Evolutionary conservation across 2,797 vertebrate species (phyloP), one percentile per base, ranked within the genome.

Genomic region (Pogonophryne albipinna): DNA sequence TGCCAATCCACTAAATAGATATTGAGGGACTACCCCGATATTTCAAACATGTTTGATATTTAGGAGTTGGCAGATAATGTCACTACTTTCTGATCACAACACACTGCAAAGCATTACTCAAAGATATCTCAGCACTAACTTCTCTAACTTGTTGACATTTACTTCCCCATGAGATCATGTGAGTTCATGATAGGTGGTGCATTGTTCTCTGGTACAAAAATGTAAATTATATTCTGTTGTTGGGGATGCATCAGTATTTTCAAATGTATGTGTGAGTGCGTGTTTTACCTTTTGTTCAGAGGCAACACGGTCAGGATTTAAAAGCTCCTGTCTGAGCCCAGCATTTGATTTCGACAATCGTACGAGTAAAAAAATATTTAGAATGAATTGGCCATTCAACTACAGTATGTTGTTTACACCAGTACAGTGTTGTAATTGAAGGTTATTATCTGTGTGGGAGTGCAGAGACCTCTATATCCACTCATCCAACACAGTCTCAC

Each of bases 401-500:
- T 56, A 16, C 31, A 34, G 4, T 34, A 34, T 63, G 60, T 75
- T 70, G 50, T 58, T 51, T 76, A 27, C 57, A 60, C 41, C 50
- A 14, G 41, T 62, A 41, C 66, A 65, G 10, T 56, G 0, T 44
- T 76, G 72, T 76, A 74, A 82, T 73, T 81, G 23, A 49, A 44
- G 75, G 51, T 74, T 76, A 78, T 74, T 78, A 17, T 78, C 13
- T 72, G 62, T 63, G 78, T 77, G 66, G 66, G 81, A 66, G 82
- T 65, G 46, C 58, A n/a, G 52, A 61, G 67, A 57, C 27, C 63
- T 56, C 6, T 44, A 46, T 55, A 60, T 17, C 31, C 58, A 70
- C 61, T 74, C 68, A 59, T 76, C 74, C 20, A 23, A 23, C 20
- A 2, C 20, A 23, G 20, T 23, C 20, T 23, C 20, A 23, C 20